Conservation (phyloP, 1,140 invertebrate genomes). For the Ceratina calcarata region DNA sequence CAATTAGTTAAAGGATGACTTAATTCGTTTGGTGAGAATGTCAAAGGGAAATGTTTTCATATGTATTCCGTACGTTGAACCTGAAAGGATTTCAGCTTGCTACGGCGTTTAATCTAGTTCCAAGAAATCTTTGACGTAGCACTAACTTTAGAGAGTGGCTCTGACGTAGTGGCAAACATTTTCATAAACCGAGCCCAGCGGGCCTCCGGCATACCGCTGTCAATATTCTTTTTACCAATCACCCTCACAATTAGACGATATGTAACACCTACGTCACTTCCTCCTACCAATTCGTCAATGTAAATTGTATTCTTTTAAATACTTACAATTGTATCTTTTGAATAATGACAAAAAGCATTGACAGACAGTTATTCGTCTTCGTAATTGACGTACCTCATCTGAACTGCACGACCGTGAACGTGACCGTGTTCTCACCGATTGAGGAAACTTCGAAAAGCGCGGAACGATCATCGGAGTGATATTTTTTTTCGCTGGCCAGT, state of each 20-base stretch:
- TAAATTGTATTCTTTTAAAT: too few relatives aligned
- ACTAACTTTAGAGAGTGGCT: neutral
- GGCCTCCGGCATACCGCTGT: neutral
- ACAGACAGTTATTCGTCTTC: too few relatives aligned
- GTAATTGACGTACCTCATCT: too few relatives aligned
- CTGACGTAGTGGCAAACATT: conserved; percentile 3
- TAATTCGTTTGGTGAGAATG: too few relatives aligned
- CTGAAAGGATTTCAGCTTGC: conserved; percentile 4
- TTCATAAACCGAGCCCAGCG: neutral
- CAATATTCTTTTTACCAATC: neutral
- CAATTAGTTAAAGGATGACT: too few relatives aligned
- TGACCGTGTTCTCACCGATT: conserved; percentile 18
- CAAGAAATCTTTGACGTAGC: conserved; percentile 18
- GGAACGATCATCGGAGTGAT: conserved; percentile 26
- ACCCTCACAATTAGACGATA: neutral
- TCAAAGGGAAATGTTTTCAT: too few relatives aligned
- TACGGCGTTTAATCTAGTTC: neutral
- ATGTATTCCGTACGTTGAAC: conserved; percentile 1
- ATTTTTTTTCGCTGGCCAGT: conserved; percentile 40
- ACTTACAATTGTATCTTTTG: too few relatives aligned
- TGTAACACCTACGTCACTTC: too few relatives aligned
- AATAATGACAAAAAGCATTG: too few relatives aligned
- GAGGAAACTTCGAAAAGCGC: neutral
- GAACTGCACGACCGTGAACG: conserved; percentile 41
- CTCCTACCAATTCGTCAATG: too few relatives aligned